phyloP scores from a whole-genome alignment of 2,113 vertebrate genomes.

The Labeo catla region DNA sequence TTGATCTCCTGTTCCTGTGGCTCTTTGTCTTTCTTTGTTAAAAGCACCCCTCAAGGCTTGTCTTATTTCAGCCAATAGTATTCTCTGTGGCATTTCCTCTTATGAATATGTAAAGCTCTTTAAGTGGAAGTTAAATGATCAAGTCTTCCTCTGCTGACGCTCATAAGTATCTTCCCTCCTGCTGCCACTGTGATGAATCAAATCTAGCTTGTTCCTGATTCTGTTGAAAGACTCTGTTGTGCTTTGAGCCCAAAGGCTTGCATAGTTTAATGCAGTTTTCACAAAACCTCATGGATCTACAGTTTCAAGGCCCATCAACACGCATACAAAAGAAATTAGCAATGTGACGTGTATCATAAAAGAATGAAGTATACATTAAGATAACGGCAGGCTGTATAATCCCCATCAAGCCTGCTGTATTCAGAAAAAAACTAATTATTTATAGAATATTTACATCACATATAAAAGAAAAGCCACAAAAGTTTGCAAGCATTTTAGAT shows the following conservation, averaged over 20 bases:
- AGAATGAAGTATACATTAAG: neutral
- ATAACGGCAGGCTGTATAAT: neutral
- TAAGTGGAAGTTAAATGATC: constrained; percentile 29
- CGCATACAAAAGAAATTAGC: neutral
- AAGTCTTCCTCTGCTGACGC: neutral
- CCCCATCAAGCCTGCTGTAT: neutral
- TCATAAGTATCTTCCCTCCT: neutral
- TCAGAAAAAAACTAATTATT: neutral
- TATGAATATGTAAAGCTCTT: constrained; percentile 13
- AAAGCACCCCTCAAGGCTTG: neutral
- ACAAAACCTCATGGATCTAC: neutral
- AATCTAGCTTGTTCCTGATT: constrained; percentile 7
- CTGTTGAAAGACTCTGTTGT: constrained; percentile 3
- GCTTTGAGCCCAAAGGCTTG: neutral
- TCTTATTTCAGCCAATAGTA: neutral
- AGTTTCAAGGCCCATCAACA: neutral
- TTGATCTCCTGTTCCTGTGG: constrained; percentile 1
- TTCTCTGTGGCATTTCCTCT: neutral
- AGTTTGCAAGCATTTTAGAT: neutral
- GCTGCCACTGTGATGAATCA: constrained; percentile 23
- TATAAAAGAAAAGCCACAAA: neutral
- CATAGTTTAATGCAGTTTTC: neutral
- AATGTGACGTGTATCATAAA: neutral
- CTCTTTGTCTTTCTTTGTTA: neutral
- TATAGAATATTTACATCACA: neutral